A percentile compares a stretch with the other conserved stretches of the same genome.
Evolutionary conservation across 2,113 vertebrate genomes (phyloP).

Genomic region (Glaucidium brasilianum): DNA sequence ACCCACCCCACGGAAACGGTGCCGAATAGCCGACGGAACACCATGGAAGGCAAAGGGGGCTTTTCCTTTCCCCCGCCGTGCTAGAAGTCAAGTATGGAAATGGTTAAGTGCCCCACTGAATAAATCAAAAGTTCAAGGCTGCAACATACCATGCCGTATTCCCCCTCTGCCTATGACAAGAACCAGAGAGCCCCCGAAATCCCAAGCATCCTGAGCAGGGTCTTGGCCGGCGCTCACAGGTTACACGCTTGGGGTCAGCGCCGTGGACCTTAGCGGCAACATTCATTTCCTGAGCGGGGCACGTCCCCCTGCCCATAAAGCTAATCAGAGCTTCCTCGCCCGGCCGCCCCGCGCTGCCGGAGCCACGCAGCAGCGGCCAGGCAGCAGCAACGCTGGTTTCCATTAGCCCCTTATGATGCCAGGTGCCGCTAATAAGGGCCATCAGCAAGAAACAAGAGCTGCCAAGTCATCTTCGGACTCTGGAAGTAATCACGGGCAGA

Average conservation of each 20-base stretch:
- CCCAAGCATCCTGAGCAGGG: conserved; percentile 77
- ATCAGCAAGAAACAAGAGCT: conserved; percentile 80
- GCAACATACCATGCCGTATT: conserved; percentile 35
- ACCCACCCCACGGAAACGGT: rapidly evolving
- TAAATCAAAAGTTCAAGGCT: conserved; percentile 82
- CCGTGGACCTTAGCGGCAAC: conserved; percentile 75
- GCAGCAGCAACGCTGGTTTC: conserved; percentile 74
- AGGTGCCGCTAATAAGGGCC: conserved; percentile 90
- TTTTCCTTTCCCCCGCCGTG: not conserved
- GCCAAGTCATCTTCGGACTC: conserved; percentile 73
- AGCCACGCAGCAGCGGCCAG: conserved; percentile 61
- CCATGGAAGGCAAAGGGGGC: not conserved
- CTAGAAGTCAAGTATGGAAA: conserved; percentile 60
- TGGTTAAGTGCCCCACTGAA: conserved; percentile 71
- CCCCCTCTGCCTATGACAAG: conserved; percentile 76
- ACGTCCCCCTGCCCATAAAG: conserved; percentile 86
- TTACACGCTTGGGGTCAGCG: conserved; percentile 80
- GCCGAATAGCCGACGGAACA: not conserved
- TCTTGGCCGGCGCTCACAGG: conserved; percentile 74
- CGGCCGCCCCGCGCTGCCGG: conserved; percentile 39
- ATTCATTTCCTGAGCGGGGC: conserved; percentile 92
- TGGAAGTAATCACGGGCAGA: conserved; percentile 78
- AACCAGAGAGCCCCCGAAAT: conserved; percentile 82
- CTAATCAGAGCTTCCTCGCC: conserved; percentile 87
- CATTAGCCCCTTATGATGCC: conserved; percentile 81